Evolutionary conservation across 2,888 invertebrate species (phyloP).

Genomic region (Pemphredon lugubris): DNA sequence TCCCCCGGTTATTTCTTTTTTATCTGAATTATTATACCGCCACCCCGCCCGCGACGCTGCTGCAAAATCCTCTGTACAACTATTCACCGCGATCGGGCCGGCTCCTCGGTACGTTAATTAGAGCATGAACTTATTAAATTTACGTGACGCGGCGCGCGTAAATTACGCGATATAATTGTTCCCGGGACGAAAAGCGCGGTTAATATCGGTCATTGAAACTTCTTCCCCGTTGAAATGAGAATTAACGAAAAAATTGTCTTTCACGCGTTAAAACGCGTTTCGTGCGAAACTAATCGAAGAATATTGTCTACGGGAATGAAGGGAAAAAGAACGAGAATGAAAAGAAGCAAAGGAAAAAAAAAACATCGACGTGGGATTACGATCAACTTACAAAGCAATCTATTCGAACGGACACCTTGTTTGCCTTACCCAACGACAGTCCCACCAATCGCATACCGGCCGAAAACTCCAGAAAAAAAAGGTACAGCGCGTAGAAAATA

Average conservation of each 20-base stretch:
- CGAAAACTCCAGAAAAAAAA: background rate
- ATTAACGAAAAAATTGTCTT: background rate
- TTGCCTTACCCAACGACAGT: slow-evolving; percentile 36
- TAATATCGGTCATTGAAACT: slow-evolving; percentile 29
- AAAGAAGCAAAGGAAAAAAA: no score
- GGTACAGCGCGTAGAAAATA: background rate
- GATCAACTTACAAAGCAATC: no score
- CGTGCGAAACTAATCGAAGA: slow-evolving; percentile 42
- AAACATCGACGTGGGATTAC: no score
- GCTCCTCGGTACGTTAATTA: slow-evolving; percentile 43
- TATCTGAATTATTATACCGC: slow-evolving; percentile 22
- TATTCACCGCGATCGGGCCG: slow-evolving; percentile 7
- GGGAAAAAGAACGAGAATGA: no score
- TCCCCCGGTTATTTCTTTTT: slow-evolving; percentile 47
- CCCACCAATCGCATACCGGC: background rate
- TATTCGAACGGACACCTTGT: slow-evolving; percentile 26
- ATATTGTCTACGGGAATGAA: slow-evolving; percentile 10
- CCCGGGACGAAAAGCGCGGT: slow-evolving; percentile 25
- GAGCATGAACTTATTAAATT: slow-evolving; percentile 61
- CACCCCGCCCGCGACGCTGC: slow-evolving; percentile 17
- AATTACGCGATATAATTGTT: slow-evolving; percentile 28
- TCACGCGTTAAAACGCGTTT: slow-evolving; percentile 6
- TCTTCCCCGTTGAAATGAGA: slow-evolving; percentile 4
- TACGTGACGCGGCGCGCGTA: slow-evolving; percentile 14
- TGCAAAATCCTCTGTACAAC: no score